Base-by-base conservation (phyloP, 2,797 vertebrate species). In the Vireo griseus region DNA sequence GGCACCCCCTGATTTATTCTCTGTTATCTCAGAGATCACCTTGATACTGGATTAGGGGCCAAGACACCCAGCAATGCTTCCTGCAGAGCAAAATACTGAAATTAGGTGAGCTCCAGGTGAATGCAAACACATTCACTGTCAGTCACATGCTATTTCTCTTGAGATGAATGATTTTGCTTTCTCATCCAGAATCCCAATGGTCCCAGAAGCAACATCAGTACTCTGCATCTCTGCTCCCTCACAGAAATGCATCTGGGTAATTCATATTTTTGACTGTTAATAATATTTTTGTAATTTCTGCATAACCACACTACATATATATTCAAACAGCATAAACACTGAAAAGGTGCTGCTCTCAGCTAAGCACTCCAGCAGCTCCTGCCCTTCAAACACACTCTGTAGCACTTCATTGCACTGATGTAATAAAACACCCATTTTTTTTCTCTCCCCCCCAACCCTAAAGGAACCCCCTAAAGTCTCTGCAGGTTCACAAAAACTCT, bases 401-500 rank as follows among this genome's bases (percentile, higher is more conserved):
- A n/a, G 37, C 45, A 24, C 14, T 83, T 94, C 45, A 90, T 5
- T 39, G 31, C 52, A 54, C 3, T 50, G 17, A 16, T 88, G 59
- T 71, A 74, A 71, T 18, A 28, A 76, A 87, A 65, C 11, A 9
- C 7, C 13, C 1, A 5, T 3, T 25, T 62, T 45, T 44, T 44
- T 37, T 3, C 14, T 35, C 5, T 15, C 4, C 22, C 6, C 3
- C 2, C 6, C 37, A 8, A 4, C 13, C 18, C 17, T 33, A 50
- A 50, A 54, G 21, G 47, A 7, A 54, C 1, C 28, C 22, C 3
- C 8, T 63, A 80, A 88, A 94, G 18, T 8, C 44, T 73, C 39
- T 75, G n/a, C 54, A 87, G 16, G 33, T 51, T 44, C 55, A 59
- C 40, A 69, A 59, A 65, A 75, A 8, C 13, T 40, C 19, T 11